Base-by-base conservation (phyloP, 2,797 vertebrate species). In the Cirrhinus molitorella region DNA sequence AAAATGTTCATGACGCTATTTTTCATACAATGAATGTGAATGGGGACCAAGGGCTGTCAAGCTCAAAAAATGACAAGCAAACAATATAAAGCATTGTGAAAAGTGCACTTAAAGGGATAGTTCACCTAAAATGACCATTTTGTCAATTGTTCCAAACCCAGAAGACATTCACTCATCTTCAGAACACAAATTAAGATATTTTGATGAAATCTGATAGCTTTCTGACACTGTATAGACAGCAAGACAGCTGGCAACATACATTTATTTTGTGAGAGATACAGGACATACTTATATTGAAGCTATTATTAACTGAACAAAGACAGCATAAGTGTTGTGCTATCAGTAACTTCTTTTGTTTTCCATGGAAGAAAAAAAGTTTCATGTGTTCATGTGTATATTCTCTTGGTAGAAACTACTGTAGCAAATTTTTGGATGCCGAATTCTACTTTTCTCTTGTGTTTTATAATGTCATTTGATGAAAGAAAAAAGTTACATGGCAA, bases 381-480 rank as follows among this genome's bases (percentile, higher is more conserved):
- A 11, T 57, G n/a, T 19, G n/a, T 57, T 40, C 37, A 37, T 37
- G 37, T 25, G 34, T 57, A 17, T 75, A 14, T 37, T 75, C 51
- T 75, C 13, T 40, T 40, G 51, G 53, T 34, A 75, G 34, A 57
- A 31, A 59, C 31, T 31, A 19, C 43, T 31, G 51, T 43, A 57
- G n/a, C 2, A 16, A 31, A 71, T 71, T 43, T 40, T 31, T 55
- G 61, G 45, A 66, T 79, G 31, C 31, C 5, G 5, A 68, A 53
- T 79, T 68, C 1, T 17, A 25, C 47, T 25, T 55, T 59, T 72
- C 67, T 81, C 28, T 49, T 68, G 31, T 28, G 65, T 47, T 55
- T 72, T 34, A 73, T 47, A 34, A 45, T 81, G 40, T 72, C 40
- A 37, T 7, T 68, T 59, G 23, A 81, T 81, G 47, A 80, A 80